Percentiles rank a stretch among this genome's conserved stretches.
phyloP scores from a whole-genome alignment of 1,140 invertebrate genomes.

The Theocolax elegans region DNA sequence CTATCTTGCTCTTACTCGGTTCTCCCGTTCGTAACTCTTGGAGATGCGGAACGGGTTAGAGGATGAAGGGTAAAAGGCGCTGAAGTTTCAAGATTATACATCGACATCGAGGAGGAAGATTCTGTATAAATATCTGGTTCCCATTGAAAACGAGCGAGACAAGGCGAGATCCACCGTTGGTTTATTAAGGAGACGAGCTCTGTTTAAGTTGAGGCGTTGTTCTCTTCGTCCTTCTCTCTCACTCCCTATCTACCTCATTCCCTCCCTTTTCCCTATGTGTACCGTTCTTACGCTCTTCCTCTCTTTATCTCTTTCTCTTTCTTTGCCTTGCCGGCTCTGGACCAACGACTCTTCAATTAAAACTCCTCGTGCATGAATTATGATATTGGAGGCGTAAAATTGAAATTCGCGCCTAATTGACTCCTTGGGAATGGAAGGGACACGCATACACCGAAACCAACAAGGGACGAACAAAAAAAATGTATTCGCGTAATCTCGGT shows the following conservation, averaged over 20 bases:
- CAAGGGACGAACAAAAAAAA: not conserved
- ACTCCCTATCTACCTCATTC: not conserved
- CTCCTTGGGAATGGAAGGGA: constrained; percentile 20
- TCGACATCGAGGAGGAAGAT: constrained; percentile 40
- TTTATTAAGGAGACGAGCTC: constrained; percentile 38
- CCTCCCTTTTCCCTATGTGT: not conserved
- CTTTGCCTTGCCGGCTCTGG: constrained; percentile 15
- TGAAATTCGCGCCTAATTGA: constrained; percentile 44
- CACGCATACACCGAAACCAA: not conserved
- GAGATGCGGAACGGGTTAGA: constrained; percentile 42
- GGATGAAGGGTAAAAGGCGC: constrained; percentile 56
- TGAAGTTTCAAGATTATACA: constrained; percentile 61
- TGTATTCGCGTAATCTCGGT: constrained; percentile 21
- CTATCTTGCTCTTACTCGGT: no score
- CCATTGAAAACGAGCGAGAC: constrained; percentile 39
- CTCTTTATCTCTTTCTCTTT: constrained; percentile 13
- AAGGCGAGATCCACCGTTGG: constrained; percentile 18
- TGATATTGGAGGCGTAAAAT: constrained; percentile 40
- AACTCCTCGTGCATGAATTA: constrained; percentile 43
- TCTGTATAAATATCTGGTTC: constrained; percentile 48
- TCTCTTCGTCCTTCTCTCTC: constrained; percentile 1
- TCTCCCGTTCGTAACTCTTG: no score
- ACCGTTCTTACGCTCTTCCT: not conserved
- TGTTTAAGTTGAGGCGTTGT: constrained; percentile 41
- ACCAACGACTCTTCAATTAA: constrained; percentile 41